Conservation (phyloP, 1,140 invertebrate species). For the Drosophila arawakana region DNA sequence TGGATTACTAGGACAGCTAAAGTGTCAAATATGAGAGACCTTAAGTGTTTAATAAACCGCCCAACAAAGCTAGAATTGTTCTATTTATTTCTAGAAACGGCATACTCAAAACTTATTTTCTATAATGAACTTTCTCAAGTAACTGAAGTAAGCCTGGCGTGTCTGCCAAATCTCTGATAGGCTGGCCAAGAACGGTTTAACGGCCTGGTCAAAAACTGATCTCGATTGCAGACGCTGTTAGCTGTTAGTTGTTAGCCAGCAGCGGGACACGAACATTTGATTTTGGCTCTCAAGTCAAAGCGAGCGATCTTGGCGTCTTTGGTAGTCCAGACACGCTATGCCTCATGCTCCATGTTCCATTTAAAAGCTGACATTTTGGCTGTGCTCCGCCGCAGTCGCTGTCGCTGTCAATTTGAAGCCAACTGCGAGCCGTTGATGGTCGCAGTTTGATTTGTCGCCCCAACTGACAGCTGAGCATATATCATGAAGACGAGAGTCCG, state of each 20-base stretch:
- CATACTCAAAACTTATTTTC: conserved; percentile 19
- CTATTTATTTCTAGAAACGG: not conserved
- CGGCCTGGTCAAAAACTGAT: conserved; percentile 58
- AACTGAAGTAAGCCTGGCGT: conserved; percentile 40
- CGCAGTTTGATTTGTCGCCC: conserved; percentile 78
- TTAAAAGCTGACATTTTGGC: conserved; percentile 66
- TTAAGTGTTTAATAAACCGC: too few relatives aligned
- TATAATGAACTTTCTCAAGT: conserved; percentile 21
- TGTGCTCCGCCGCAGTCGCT: conserved; percentile 1
- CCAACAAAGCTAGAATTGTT: not conserved
- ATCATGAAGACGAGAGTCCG: conserved; percentile 46
- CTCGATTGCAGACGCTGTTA: conserved; percentile 56
- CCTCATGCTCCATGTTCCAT: conserved; percentile 67
- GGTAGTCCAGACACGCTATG: conserved; percentile 72
- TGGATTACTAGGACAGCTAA: too few relatives aligned
- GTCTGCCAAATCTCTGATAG: conserved; percentile 70
- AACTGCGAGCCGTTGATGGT: conserved; percentile 51
- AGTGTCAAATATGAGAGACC: too few relatives aligned
- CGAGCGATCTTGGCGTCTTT: conserved; percentile 45
- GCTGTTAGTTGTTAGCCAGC: conserved; percentile 30
- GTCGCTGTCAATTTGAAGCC: conserved; percentile 54
- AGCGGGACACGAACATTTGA: conserved; percentile 63
- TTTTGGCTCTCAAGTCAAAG: conserved; percentile 18
- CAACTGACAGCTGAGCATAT: conserved; percentile 66
- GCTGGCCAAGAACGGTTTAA: conserved; percentile 72